Conservation (phyloP, 2,797 vertebrate genomes). For the Apodemus agrarius region DNA sequence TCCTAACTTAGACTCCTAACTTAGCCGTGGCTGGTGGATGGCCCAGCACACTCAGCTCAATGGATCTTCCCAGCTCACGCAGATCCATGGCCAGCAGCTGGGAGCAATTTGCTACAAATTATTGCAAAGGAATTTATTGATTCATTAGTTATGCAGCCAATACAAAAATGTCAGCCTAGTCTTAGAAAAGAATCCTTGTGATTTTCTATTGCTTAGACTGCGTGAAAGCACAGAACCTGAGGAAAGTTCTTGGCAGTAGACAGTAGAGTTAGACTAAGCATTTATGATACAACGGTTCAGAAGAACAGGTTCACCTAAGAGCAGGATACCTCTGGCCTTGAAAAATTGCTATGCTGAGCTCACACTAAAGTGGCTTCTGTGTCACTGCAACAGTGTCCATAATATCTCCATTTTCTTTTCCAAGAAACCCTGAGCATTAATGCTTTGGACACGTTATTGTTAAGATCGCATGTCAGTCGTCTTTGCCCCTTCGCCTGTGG, state of each 20-base stretch:
- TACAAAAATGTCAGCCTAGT: slow-evolving; percentile 17
- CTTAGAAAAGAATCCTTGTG: neutral
- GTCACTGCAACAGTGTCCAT: neutral
- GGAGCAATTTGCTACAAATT: slow-evolving; percentile 2
- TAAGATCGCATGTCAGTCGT: neutral
- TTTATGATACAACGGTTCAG: neutral
- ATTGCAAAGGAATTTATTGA: slow-evolving; percentile 31
- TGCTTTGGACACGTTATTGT: neutral
- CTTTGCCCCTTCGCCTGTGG: neutral
- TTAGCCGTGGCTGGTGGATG: neutral
- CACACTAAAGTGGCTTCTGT: neutral
- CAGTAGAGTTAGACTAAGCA: neutral
- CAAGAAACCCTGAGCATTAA: neutral
- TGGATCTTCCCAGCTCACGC: neutral
- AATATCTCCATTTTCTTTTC: neutral
- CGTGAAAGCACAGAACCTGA: slow-evolving; percentile 12
- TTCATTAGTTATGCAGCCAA: slow-evolving; percentile 15
- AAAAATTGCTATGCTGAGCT: neutral
- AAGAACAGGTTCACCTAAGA: slow-evolving; percentile 14
- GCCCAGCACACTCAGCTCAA: neutral
- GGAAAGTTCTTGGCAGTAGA: neutral
- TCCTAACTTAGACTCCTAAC: too few relatives aligned
- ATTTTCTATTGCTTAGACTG: slow-evolving; percentile 47
- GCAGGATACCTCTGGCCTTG: neutral
- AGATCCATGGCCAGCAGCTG: neutral